Evolutionary conservation across 2,113 vertebrate species (phyloP).

Genomic region (Phycodurus eques): DNA sequence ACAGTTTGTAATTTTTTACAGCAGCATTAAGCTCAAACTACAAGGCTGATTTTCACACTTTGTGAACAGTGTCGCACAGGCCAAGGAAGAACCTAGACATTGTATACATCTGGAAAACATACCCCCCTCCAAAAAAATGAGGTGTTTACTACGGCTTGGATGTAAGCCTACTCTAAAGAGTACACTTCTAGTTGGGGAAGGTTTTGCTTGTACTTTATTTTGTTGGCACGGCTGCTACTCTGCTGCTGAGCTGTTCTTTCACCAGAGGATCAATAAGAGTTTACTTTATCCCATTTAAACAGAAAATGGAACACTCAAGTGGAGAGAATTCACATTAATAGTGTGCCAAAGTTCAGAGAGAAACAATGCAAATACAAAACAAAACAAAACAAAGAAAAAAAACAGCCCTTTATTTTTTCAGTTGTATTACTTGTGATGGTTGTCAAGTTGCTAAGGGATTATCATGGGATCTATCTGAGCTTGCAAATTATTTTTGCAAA

Average conservation of each 20-base stretch:
- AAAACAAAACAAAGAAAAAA: not conserved
- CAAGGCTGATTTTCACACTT: no score
- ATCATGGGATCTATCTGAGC: not conserved
- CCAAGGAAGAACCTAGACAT: not conserved
- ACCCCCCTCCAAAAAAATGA: not conserved
- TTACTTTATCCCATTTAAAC: constrained; percentile 26
- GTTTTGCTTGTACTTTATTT: not conserved
- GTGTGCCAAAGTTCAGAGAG: constrained; percentile 6
- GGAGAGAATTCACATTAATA: constrained; percentile 10
- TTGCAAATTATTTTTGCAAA: not conserved
- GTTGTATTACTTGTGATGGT: not conserved
- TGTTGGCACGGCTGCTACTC: not conserved
- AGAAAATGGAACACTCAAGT: constrained; percentile 13
- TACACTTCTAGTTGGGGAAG: not conserved
- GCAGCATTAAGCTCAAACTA: no score
- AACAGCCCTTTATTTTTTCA: constrained; percentile 1
- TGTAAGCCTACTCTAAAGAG: not conserved
- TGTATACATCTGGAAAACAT: not conserved
- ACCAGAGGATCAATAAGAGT: constrained; percentile 12
- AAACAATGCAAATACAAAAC: not conserved
- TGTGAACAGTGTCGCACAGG: not conserved
- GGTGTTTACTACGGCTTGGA: no score
- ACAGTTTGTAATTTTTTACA: no score
- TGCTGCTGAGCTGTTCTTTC: constrained; percentile 7
- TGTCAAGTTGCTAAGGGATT: not conserved